Conservation (phyloP, 2,113 vertebrate genomes). For the Podarcis raffonei region DNA sequence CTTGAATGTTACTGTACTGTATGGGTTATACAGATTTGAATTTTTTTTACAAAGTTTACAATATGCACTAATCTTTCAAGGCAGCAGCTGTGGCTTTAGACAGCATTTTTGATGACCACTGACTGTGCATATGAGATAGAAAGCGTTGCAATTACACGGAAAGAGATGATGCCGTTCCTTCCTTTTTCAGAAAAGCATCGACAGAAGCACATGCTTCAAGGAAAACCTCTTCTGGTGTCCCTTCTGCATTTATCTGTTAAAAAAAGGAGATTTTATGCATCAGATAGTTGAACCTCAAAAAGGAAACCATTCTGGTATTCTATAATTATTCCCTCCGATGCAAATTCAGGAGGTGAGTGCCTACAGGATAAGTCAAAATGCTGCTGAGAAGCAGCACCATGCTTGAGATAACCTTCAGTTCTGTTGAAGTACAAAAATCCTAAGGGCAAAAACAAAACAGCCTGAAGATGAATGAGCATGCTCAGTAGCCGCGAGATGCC, state of each 20-base stretch:
- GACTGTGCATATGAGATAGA: constrained; percentile 4
- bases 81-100: constrained; percentile 52
- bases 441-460: not conserved
- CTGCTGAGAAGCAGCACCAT: not conserved
- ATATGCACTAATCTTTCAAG: constrained; percentile 63
- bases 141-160: constrained; percentile 34
- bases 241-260: constrained; percentile 88
- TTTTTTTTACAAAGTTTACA: constrained; percentile 22
- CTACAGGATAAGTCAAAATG: not conserved
- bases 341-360: no score
- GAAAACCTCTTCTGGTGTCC: constrained; percentile 86
- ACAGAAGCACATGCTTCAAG: constrained; percentile 84
- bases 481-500: no score
- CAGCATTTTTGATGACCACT: constrained; percentile 24
- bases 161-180: constrained; percentile 43
- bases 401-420: not conserved
- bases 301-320: not conserved
- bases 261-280: constrained; percentile 31
- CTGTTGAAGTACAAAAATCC: not conserved
- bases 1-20: constrained; percentile 15
- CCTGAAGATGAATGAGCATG: not conserved
- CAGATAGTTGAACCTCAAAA: not conserved
- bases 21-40: not conserved
- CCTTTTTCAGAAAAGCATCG: constrained; percentile 77
- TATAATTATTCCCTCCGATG: not conserved